Conservation (phyloP, 1,140 invertebrate species). For the Drosophila jambulina region DNA sequence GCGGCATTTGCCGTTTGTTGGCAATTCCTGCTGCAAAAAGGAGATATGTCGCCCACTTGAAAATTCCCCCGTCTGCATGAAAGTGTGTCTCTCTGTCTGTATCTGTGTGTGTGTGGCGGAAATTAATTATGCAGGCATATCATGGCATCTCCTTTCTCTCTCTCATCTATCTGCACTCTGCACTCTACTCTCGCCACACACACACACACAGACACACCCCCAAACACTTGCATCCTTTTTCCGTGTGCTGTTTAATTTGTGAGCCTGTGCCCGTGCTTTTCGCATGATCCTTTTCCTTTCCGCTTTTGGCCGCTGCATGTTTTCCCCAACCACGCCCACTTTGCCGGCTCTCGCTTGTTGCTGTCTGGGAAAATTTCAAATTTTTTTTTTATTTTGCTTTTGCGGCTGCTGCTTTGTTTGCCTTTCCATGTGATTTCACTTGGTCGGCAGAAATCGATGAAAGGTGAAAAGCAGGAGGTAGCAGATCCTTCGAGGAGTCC, state of each 20-base stretch:
- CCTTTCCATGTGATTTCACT: slow-evolving; percentile 69
- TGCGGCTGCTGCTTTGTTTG: slow-evolving; percentile 46
- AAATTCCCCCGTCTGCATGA: slow-evolving; percentile 3
- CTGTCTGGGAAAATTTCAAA: background rate
- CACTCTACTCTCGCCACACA: background rate
- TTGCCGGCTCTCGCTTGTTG: slow-evolving; percentile 25
- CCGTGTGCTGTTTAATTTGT: slow-evolving; percentile 77
- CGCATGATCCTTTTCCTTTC: slow-evolving; percentile 63
- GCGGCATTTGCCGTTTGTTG: slow-evolving; percentile 73
- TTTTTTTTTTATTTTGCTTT: slow-evolving; percentile 14
- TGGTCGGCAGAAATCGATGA: slow-evolving; percentile 56
- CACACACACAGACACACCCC: slow-evolving; percentile 5
- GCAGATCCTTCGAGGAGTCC: background rate
- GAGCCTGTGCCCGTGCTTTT: slow-evolving; percentile 48
- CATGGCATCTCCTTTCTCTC: slow-evolving; percentile 67
- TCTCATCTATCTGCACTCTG: slow-evolving; percentile 2
- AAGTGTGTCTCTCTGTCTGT: slow-evolving; percentile 9
- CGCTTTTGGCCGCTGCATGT: slow-evolving; percentile 37
- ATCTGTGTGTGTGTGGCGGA: slow-evolving; percentile 38
- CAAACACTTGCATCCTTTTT: slow-evolving; percentile 36
- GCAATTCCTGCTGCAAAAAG: slow-evolving; percentile 51
- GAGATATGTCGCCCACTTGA: slow-evolving; percentile 52
- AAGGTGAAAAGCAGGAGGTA: background rate
- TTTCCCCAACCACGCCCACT: slow-evolving; percentile 30
- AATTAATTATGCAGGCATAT: slow-evolving; percentile 83